Evolutionary conservation across 2,888 invertebrate genomes (phyloP), one percentile per base, ranked within the genome.

Genomic region (Polia nebulosa): DNA sequence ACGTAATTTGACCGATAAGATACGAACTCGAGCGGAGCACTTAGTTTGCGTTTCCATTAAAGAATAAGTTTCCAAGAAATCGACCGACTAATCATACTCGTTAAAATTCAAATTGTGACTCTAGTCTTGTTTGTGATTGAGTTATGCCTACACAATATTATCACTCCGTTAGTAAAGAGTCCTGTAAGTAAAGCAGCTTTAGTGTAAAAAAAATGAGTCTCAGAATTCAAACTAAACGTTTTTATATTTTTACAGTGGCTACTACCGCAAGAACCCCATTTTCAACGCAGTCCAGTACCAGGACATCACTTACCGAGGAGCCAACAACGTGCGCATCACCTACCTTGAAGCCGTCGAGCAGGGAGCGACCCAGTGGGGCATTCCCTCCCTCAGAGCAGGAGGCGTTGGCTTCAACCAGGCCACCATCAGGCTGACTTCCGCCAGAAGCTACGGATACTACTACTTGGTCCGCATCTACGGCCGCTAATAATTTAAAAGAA

Each of bases 391-490:
- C 11, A 41, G 87, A 0, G 76, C 22, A 0, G 91, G 91, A 5
- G 94, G 94, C 0, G 39, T 92, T 0, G 88, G 89, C 0, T 71
- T 78, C 36, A 90, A 82, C 66, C 90, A 91, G 17, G 91, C 87
- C 0, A 92, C 92, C 0, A 68, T 94, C 2, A 82, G 94, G n/a
- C 85, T 91, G 5, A 89, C 91, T 20, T 87, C 93, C 0, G 84
- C 87, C 0, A 84, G 87, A 4, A 91, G 93, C 0, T 90, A 86
- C 25, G 94, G 94, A 0, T 95, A 89, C 60, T 88, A 94, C 69
- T 94, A 93, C 68, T 72, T 84, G 0, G 72, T 94, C 4, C 91
- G 92, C 8, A 83, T 94, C 53, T 94, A 91, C 90, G 94, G 94
- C 27, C 90, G 86, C 41, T 92, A 87, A 81, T 25, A 5, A 22